Evolutionary conservation across 2,888 invertebrate species (phyloP), one percentile per base, ranked within the genome.

Genomic region (Nasonia oneida): DNA sequence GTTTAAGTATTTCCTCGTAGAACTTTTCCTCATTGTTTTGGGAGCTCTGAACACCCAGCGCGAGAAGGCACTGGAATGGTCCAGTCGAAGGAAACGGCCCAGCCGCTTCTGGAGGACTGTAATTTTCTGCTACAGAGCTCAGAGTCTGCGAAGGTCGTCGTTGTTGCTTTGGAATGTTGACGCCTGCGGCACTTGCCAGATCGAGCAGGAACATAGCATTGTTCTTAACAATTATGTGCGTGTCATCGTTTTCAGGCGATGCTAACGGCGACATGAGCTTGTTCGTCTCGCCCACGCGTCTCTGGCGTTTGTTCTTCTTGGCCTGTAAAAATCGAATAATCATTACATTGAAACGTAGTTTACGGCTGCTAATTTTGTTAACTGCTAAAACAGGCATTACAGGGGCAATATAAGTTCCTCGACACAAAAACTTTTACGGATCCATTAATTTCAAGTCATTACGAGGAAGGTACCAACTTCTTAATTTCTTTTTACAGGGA

Each of bases 181-280:
- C 90, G 0, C 95, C 95, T 4, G 96, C 96, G 1, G 97, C 96
- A 87, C 98, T 97, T 0, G 97, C 97, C 81, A 99, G 93, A 91
- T 99, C 98, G 86, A 99, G 94, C 15, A 99, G 94, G 92, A 99
- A 99, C 93, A 98, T 95, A 0, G 99, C 98, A 93, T 99, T 99
- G 92, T 98, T 98, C 90, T 97, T 97, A 95, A 99, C 97, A 6
- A 97, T 95, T 75, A 96, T 94, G 91, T 98, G 95, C 87, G 94
- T 94, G 83, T 95, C 94, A 91, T 94, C 92, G 87, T 94, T 91
- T 50, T 91, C 90, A 1, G 92, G 90, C 79, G 93, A 93, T 57
- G 91, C 90, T 86, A 94, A 90, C 80, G 93, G 91, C 88, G 94
- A 88, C 87, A 92, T 61, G 85, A 92, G 85, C 71, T 91, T 91